phyloP scores from a whole-genome alignment of 2,113 vertebrate species.

The Bubo blakistoni region DNA sequence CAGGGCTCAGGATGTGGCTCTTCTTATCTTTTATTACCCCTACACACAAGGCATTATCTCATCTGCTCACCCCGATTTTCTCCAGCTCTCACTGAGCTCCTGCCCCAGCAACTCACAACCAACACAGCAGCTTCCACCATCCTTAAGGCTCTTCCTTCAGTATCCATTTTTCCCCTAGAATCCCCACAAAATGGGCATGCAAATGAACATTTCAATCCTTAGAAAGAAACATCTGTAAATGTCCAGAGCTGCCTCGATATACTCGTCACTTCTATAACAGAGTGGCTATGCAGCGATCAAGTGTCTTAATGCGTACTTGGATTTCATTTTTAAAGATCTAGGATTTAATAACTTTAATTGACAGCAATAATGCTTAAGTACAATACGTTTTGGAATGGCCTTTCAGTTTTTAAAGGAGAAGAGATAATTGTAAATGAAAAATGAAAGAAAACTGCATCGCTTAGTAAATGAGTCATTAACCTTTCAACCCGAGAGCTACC shows the following conservation, averaged over 20 bases:
- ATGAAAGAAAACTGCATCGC: constrained; percentile 61
- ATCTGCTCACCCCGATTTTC: background rate
- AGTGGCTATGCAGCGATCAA: background rate
- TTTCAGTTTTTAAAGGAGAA: constrained; percentile 58
- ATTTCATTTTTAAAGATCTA: constrained; percentile 50
- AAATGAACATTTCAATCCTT: background rate
- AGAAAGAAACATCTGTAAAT: constrained; percentile 22
- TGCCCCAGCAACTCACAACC: background rate
- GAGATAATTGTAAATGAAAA: constrained; percentile 73
- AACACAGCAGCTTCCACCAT: background rate
- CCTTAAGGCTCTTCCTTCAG: background rate
- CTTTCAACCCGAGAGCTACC: constrained; percentile 54
- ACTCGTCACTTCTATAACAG: constrained; percentile 14
- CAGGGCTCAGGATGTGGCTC: background rate
- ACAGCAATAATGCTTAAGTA: constrained; percentile 66
- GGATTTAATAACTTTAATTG: constrained; percentile 73
- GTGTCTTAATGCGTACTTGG: constrained; percentile 60
- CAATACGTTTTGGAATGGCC: constrained; percentile 35
- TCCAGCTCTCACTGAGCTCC: accelerated
- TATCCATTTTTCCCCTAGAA: background rate
- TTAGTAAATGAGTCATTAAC: constrained; percentile 74
- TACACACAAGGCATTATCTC: background rate
- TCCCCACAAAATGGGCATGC: background rate
- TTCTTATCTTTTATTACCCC: background rate
- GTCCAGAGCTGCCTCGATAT: constrained; percentile 11